phyloP scores from a whole-genome alignment of 1,140 invertebrate genomes.

The Coelopa frigida region DNA sequence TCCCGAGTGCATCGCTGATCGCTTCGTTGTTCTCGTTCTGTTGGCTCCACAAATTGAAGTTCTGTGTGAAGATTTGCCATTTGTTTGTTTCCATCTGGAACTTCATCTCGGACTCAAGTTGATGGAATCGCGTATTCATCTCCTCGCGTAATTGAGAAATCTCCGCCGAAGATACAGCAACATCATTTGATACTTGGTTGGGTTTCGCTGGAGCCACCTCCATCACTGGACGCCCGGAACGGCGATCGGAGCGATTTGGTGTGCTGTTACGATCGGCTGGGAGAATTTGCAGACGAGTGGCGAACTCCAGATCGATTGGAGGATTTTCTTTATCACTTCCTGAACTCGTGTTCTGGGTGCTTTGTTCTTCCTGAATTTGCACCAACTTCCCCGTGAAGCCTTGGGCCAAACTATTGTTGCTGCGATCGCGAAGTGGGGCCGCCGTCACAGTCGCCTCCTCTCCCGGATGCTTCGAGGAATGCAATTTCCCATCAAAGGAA shows the following conservation, averaged over 20 bases:
- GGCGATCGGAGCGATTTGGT: constrained; percentile 19
- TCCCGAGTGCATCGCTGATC: constrained; percentile 23
- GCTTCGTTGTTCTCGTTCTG: constrained; percentile 22
- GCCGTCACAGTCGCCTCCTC: not conserved
- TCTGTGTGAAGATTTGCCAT: constrained; percentile 20
- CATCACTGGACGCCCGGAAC: not conserved
- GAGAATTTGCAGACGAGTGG: constrained; percentile 21
- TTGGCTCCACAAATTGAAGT: constrained; percentile 19
- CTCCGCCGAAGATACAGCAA: not conserved
- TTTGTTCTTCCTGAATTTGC: constrained; percentile 33
- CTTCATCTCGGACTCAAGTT: constrained; percentile 28
- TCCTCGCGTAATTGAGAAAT: constrained; percentile 17
- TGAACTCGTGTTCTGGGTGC: constrained; percentile 12
- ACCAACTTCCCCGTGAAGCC: constrained; percentile 20
- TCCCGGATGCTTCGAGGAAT: constrained; percentile 1
- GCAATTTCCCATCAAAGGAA: constrained; percentile 6
- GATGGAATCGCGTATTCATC: constrained; percentile 18
- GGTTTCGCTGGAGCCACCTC: constrained; percentile 15
- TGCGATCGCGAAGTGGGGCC: constrained; percentile 30
- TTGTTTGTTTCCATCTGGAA: constrained; percentile 20
- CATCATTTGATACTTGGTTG: constrained; percentile 5
- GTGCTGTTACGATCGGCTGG: constrained; percentile 31
- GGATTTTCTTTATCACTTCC: constrained; percentile 36
- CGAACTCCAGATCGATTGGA: constrained; percentile 13
- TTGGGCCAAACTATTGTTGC: constrained; percentile 19